These are phyloP conservation scores for Spilarctia lutea DNA, from an alignment of 2,888 invertebrate species.

Conservation along the genomic window DNA sequence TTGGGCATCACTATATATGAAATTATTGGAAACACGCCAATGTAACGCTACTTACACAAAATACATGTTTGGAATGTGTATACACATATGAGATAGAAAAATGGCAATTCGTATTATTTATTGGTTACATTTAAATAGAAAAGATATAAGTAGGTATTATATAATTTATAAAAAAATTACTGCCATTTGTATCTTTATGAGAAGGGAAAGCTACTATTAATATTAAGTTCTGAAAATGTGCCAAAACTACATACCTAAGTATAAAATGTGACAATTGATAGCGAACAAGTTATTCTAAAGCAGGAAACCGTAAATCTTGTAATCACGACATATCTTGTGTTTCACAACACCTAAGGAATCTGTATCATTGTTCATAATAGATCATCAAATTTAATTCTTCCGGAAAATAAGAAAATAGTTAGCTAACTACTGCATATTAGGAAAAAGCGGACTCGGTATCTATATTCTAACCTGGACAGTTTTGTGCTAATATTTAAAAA, in stretches of 20 bases:
- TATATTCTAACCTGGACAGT: neutral
- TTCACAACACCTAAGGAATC: neutral
- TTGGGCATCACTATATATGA: conserved; percentile 56
- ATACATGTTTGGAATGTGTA: neutral
- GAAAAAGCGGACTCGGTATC: neutral
- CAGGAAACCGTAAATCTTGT: neutral
- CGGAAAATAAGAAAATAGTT: too few species aligned
- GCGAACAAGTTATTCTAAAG: neutral
- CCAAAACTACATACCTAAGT: neutral
- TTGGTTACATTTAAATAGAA: neutral
- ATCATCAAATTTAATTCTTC: too few species aligned
- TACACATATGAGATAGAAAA: neutral
- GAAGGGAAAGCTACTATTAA: neutral
- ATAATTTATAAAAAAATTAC: neutral
- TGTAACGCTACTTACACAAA: conserved; percentile 44
- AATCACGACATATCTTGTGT: neutral
- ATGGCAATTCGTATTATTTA: conserved; percentile 15
- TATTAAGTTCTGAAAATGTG: neutral
- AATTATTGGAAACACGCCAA: conserved; percentile 63
- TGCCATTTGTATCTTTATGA: neutral
- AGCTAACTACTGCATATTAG: too few species aligned
- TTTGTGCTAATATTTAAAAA: neutral
- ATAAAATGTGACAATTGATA: neutral
- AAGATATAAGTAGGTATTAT: neutral
- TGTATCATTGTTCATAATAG: too few species aligned